Evolutionary conservation across 1,140 invertebrate species (phyloP).

Genomic region (Zelostemma sp.): DNA sequence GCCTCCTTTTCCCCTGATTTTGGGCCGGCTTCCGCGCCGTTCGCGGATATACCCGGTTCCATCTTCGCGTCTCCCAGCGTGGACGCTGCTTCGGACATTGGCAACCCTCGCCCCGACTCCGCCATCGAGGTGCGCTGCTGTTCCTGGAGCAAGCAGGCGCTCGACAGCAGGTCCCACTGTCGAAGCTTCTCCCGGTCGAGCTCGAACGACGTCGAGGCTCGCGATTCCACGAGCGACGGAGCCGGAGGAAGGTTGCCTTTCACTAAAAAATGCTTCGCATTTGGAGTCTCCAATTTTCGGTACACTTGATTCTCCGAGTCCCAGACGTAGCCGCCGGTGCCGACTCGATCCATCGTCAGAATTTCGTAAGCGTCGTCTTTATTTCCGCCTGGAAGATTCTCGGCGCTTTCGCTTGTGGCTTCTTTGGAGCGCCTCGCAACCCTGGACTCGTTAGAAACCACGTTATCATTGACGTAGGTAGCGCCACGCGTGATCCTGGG

Average conservation of each 20-base stretch:
- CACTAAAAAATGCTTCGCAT: conserved; percentile 70
- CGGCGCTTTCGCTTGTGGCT: not conserved
- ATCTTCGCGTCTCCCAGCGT: conserved; percentile 6
- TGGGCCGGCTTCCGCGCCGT: conserved; percentile 1
- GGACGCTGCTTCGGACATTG: conserved; percentile 30
- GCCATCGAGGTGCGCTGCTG: conserved; percentile 61
- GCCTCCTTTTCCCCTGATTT: conserved; percentile 12
- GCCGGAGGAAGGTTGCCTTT: conserved; percentile 69
- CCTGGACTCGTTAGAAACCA: conserved; percentile 47
- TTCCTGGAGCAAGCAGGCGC: conserved; percentile 74
- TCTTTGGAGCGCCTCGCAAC: conserved; percentile 45
- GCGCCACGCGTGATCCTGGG: conserved; percentile 75
- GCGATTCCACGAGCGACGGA: conserved; percentile 32
- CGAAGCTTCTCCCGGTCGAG: conserved; percentile 87
- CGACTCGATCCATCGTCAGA: conserved; percentile 55
- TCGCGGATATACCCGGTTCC: not conserved
- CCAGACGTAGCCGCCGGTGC: conserved; percentile 66
- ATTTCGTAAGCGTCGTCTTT: conserved; percentile 61
- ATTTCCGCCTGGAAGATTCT: conserved; percentile 7
- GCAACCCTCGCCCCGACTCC: conserved; percentile 64
- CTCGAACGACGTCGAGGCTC: conserved; percentile 72
- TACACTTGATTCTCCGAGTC: conserved; percentile 65
- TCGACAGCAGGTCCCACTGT: conserved; percentile 89
- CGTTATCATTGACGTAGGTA: conserved; percentile 81
- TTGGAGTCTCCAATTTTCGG: conserved; percentile 31